Percentiles rank a stretch among this genome's conserved stretches.
Conservation (phyloP, 2,797 vertebrate species). For the Meriones psammophilus region DNA sequence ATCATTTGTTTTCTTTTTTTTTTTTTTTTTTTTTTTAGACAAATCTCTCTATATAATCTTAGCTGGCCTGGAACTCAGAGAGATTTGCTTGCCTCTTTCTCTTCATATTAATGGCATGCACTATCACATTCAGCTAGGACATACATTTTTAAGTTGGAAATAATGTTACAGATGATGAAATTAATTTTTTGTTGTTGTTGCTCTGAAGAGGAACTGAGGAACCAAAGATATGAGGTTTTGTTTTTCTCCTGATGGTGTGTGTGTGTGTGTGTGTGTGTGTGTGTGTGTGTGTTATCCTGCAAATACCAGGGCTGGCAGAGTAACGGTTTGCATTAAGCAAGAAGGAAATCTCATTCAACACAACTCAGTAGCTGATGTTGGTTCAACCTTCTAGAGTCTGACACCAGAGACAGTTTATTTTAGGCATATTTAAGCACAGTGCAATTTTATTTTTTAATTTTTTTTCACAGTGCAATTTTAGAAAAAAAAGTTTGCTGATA, state of each 20-base stretch:
- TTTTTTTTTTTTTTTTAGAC: not conserved
- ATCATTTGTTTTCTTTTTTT: not conserved
- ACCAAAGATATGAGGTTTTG: not conserved
- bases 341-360: not conserved
- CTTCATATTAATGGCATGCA: not conserved
- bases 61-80: not conserved
- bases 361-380: not conserved
- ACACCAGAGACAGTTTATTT: not conserved
- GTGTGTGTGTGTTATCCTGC: not conserved
- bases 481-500: not conserved
- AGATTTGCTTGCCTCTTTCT: not conserved
- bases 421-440: not conserved
- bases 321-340: not conserved
- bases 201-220: not conserved
- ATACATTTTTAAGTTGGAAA: constrained; percentile 3
- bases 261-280: not conserved
- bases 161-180: constrained; percentile 14
- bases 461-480: no score
- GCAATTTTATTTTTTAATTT: no score
- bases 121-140: not conserved
- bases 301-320: not conserved
- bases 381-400: not conserved
- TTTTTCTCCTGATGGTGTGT: not conserved
- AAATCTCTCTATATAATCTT: not conserved
- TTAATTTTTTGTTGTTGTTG: not conserved